Percentiles rank a stretch among this genome's conserved stretches.
Conservation (phyloP, 2,797 vertebrate genomes). For the Tarsius wallacei region DNA sequence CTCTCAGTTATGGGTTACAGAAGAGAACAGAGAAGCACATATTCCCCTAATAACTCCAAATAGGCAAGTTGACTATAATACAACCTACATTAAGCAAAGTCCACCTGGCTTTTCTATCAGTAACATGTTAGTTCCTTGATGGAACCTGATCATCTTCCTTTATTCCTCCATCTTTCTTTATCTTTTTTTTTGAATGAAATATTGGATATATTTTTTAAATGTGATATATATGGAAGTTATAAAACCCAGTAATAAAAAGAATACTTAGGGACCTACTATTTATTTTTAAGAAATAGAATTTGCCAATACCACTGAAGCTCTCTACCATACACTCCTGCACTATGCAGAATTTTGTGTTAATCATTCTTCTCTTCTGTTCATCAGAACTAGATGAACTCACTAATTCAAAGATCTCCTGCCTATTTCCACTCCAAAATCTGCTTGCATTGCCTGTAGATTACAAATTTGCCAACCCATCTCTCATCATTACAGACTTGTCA, state of each 20-base stretch:
- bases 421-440: background rate
- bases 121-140: background rate
- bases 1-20: background rate
- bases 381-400: conserved; percentile 43
- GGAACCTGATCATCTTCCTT: background rate
- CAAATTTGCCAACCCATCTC: background rate
- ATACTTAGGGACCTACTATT: background rate
- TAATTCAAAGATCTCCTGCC: conserved; percentile 1
- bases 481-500: background rate
- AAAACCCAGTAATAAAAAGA: conserved; percentile 54
- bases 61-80: background rate
- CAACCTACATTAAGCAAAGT: background rate
- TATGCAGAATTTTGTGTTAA: background rate
- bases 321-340: background rate
- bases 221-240: background rate
- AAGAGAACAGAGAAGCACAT: conserved; percentile 44
- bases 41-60: conserved; percentile 17
- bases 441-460: background rate
- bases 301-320: background rate
- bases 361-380: background rate
- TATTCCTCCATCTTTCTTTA: background rate
- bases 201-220: conserved; percentile 24
- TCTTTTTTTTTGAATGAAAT: conserved; percentile 54
- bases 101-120: background rate
- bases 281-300: background rate